phyloP scores from a whole-genome alignment of 2,113 vertebrate species.

The Brachypodius melanocephalos region DNA sequence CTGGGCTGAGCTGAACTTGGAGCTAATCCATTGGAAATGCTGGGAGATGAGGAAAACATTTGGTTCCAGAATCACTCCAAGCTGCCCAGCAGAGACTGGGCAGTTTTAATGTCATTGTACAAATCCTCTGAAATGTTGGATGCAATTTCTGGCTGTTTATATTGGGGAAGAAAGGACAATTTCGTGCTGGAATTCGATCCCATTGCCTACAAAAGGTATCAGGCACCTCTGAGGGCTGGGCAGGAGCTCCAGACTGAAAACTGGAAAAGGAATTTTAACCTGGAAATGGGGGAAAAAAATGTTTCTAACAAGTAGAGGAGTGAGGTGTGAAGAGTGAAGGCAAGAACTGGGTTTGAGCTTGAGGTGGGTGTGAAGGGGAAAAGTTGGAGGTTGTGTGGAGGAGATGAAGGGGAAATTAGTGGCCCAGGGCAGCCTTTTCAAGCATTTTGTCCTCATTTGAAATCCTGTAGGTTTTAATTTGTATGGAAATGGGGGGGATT shows the following conservation, averaged over 20 bases:
- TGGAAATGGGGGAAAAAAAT: background rate
- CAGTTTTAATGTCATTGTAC: background rate
- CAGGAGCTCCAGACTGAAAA: background rate
- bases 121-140: background rate
- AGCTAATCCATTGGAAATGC: background rate
- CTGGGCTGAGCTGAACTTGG: background rate
- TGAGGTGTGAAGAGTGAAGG: background rate
- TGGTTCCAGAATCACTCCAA: background rate
- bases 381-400: background rate
- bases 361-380: background rate
- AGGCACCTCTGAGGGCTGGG: background rate
- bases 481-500: background rate
- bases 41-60: background rate
- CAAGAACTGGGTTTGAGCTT: background rate
- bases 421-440: background rate
- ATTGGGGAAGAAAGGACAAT: fast-evolving
- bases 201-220: background rate
- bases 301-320: background rate
- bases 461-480: background rate
- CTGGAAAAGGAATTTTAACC: background rate
- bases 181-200: background rate
- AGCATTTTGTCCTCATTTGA: background rate
- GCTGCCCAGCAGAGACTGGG: background rate
- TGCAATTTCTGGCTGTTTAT: background rate
- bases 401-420: background rate